Conservation (phyloP, 2,797 vertebrate genomes). For the Threskiornis aethiopicus region DNA sequence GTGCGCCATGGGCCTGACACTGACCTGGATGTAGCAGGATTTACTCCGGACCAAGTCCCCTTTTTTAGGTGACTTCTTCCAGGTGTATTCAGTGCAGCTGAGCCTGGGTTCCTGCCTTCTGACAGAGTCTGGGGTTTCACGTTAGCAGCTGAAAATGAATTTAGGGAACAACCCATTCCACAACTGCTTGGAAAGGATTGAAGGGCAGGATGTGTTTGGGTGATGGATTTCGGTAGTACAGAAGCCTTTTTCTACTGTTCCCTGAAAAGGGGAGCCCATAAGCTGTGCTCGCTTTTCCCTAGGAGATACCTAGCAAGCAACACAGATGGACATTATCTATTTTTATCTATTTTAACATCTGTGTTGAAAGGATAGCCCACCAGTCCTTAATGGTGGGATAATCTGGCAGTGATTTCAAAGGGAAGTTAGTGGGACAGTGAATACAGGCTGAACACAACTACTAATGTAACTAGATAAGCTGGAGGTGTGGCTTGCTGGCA, state of each 20-base stretch:
- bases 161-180: neutral
- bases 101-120: neutral
- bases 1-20: neutral
- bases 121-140: neutral
- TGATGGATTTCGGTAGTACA: neutral
- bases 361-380: neutral
- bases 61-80: neutral
- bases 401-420: neutral
- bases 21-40: neutral
- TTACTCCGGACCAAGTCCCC: neutral
- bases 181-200: neutral
- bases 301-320: neutral
- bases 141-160: neutral
- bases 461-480: neutral
- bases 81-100: neutral
- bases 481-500: neutral
- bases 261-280: neutral
- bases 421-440: neutral
- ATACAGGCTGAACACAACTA: neutral
- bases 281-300: neutral
- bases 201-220: neutral
- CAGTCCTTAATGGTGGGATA: neutral
- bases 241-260: neutral
- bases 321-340: neutral
- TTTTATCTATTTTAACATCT: neutral